A percentile compares a stretch with the other conserved stretches of the same genome.
phyloP scores from a whole-genome alignment of 2,113 vertebrate genomes.

The Electrona antarctica region DNA sequence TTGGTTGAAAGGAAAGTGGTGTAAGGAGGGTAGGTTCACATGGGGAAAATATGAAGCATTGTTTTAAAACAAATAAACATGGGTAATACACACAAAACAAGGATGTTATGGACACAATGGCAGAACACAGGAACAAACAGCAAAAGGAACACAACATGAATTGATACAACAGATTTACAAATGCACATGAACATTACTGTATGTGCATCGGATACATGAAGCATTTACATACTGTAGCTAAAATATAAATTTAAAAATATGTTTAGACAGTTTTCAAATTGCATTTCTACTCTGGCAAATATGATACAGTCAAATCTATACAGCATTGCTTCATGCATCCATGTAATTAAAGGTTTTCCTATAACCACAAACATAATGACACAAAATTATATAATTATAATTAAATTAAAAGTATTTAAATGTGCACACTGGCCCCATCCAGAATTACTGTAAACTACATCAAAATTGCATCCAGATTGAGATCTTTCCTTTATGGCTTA shows the following conservation, averaged over 20 bases:
- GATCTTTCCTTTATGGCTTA: no score
- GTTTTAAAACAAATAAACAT: slow-evolving; percentile 95
- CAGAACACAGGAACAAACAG: slow-evolving; percentile 54
- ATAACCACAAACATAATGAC: slow-evolving; percentile 19
- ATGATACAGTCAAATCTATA: slow-evolving; percentile 25
- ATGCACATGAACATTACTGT: slow-evolving; percentile 51
- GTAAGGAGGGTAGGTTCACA: slow-evolving; percentile 68
- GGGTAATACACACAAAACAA: slow-evolving; percentile 85
- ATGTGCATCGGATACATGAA: slow-evolving; percentile 47
- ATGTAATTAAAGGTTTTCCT: slow-evolving; percentile 50
- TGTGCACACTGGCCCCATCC: no score
- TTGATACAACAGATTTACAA: slow-evolving; percentile 35
- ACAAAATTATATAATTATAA: no score
- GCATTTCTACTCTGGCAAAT: slow-evolving; percentile 24
- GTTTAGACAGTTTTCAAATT: slow-evolving; percentile 41
- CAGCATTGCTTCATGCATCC: slow-evolving; percentile 62
- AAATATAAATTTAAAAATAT: slow-evolving; percentile 10
- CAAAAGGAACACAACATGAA: slow-evolving; percentile 48
- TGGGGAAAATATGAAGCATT: slow-evolving; percentile 94
- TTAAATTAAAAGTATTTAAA: no score
- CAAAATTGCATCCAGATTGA: no score
- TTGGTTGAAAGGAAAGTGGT: slow-evolving; percentile 93
- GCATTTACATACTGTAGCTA: slow-evolving; percentile 24
- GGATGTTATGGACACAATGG: slow-evolving; percentile 88
- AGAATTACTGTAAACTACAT: no score